phyloP scores from a whole-genome alignment of 2,113 vertebrate species.

The Pelusios castaneus region DNA sequence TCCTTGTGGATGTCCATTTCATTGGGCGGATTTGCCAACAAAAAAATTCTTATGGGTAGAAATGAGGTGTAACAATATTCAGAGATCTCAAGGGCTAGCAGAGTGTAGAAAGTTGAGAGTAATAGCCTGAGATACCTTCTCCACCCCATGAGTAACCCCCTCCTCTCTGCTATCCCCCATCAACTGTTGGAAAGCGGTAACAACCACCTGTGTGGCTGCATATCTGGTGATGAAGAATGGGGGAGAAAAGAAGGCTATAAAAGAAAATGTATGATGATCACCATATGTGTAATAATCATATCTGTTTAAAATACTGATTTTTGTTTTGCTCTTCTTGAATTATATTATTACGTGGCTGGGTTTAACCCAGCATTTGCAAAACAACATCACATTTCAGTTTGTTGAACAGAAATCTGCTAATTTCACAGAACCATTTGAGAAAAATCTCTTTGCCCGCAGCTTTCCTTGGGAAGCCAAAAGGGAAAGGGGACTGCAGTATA shows the following conservation, averaged over 20 bases:
- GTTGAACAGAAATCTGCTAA: background rate
- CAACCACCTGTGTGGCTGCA: constrained; percentile 50
- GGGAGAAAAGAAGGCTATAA: constrained; percentile 41
- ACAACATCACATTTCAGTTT: background rate
- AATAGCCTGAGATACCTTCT: constrained; percentile 33
- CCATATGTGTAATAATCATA: constrained; percentile 53
- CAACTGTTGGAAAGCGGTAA: constrained; percentile 57
- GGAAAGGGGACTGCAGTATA: background rate
- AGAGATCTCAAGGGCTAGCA: background rate
- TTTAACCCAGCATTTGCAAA: background rate
- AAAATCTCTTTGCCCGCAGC: background rate
- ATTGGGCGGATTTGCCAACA: constrained; percentile 10
- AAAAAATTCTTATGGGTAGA: background rate
- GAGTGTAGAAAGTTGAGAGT: constrained; percentile 16
- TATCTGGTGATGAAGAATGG: constrained; percentile 19
- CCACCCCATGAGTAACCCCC: rapidly evolving
- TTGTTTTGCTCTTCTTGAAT: constrained; percentile 41
- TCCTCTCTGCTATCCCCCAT: background rate
- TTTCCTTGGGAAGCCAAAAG: constrained; percentile 3
- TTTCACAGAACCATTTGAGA: constrained; percentile 25
- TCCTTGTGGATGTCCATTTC: background rate
- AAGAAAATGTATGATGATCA: constrained; percentile 36
- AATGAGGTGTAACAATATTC: constrained; percentile 9
- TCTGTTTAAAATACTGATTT: constrained; percentile 29
- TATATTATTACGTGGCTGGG: background rate